Evolutionary conservation across 2,888 invertebrate species (phyloP).

Genomic region (Itoplectis maculator): DNA sequence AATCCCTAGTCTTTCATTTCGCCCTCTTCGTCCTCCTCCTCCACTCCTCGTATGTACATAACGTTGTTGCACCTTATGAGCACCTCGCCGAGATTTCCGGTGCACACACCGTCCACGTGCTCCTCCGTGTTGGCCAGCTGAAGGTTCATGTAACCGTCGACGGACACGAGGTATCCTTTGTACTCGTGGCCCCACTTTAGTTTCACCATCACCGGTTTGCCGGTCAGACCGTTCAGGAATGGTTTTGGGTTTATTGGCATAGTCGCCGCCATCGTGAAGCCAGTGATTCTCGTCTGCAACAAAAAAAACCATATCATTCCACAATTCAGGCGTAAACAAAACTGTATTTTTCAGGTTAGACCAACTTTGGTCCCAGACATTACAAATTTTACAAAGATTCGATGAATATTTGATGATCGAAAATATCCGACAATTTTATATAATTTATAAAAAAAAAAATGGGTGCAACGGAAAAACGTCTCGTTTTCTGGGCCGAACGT

Average conservation of each 20-base stretch:
- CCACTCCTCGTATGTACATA: slow-evolving; percentile 96
- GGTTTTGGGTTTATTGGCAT: slow-evolving; percentile 99
- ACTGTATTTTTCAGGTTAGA: slow-evolving; percentile 53
- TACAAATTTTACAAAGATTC: too few relatives aligned
- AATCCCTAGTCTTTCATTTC: slow-evolving; percentile 94
- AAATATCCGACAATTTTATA: too few relatives aligned
- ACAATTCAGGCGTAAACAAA: not conserved
- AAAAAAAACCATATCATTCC: too few relatives aligned
- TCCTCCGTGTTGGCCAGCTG: slow-evolving; percentile 99
- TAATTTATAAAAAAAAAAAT: slow-evolving; percentile 2
- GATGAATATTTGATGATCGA: too few relatives aligned
- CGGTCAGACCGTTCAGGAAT: slow-evolving; percentile 98
- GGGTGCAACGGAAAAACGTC: not conserved
- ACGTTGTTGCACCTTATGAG: slow-evolving; percentile 99
- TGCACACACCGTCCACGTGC: slow-evolving; percentile 95
- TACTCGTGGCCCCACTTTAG: slow-evolving; percentile 99
- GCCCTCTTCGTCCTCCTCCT: slow-evolving; percentile 98
- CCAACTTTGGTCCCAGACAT: not conserved
- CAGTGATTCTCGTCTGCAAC: not conserved
- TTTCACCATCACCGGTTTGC: slow-evolving; percentile 98
- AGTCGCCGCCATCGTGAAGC: slow-evolving; percentile 89
- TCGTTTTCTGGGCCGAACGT: not conserved
- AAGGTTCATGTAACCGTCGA: slow-evolving; percentile 99
- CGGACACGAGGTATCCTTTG: slow-evolving; percentile 98
- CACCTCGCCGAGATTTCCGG: slow-evolving; percentile 98